These are phyloP conservation scores for Podilymbus podiceps DNA, from an alignment of 2,113 vertebrate species.

Conservation along the genomic window DNA sequence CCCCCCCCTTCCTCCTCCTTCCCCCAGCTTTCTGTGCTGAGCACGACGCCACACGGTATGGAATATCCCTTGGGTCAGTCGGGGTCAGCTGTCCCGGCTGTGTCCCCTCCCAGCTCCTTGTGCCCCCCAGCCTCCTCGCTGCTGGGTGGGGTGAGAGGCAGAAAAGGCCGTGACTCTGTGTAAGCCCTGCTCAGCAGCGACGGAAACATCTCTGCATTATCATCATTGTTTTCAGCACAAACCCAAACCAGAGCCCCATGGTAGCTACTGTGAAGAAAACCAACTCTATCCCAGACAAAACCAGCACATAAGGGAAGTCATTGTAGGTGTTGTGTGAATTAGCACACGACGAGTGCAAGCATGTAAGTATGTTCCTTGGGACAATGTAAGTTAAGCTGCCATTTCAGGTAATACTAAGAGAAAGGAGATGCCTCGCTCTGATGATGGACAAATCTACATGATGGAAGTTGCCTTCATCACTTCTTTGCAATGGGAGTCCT, in stretches of 20 bases:
- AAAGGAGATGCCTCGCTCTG: not conserved
- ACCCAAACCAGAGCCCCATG: not conserved
- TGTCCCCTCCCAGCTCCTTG: not conserved
- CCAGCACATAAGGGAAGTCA: not conserved
- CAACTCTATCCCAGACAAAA: not conserved
- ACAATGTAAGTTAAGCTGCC: not conserved
- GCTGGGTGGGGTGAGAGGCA: not conserved
- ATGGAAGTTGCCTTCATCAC: not conserved
- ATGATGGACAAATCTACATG: not conserved
- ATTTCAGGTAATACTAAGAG: not conserved
- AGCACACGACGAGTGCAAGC: accelerated
- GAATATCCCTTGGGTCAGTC: not conserved
- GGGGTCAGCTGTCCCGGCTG: not conserved
- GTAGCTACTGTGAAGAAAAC: not conserved
- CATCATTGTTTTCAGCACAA: not conserved
- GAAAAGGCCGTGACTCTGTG: not conserved
- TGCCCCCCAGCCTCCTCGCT: too few relatives aligned
- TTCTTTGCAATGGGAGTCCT: not conserved
- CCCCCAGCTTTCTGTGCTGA: not conserved
- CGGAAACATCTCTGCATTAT: not conserved
- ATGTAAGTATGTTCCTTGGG: not conserved
- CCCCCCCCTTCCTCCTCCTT: not conserved
- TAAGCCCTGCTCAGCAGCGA: not conserved
- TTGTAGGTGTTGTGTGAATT: not conserved
- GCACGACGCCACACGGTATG: not conserved